Evolutionary conservation across 23 tunicate species (phyloP), one percentile per base, ranked within the genome.

Genomic region (Ascidia mentula): DNA sequence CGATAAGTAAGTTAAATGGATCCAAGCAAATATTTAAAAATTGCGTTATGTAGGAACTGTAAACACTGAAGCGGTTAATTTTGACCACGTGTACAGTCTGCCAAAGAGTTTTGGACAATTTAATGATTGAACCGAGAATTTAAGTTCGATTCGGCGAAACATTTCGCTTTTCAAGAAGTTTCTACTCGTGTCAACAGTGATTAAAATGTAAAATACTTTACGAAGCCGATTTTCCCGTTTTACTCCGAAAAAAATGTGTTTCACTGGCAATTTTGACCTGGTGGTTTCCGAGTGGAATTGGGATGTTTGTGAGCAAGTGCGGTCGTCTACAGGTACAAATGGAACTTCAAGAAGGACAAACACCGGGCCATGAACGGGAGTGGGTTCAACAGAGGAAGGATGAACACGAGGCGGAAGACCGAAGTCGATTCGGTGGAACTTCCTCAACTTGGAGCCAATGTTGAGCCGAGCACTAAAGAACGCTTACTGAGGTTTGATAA

Each of bases 271-370:
- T 15, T 15, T 42, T 42, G 15, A 42, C 12, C 12, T 42, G 15
- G 15, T n/a, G n/a, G n/a, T n/a, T 42, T 15, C 53, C 53, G 15
- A 42, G 12, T 42, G 12, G 53, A 12, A 42, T 42, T 42, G 53
- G 65, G 12, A 3, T 53, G 65, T 26, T 53, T 1, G 12, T n/a
- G n/a, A n/a, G n/a, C n/a, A n/a, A n/a, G n/a, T 53, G 65, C 7
- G 28, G 22, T 53, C 24, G 33, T 69, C 12, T 65, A 40, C 39
- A 89, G 95, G 60, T 91, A 85, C 74, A 85, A 74, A 37, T 91
- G 97, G 97, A 81, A 91, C 59, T 91, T 85, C 73, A 82, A 81
- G 76, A 80, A 86, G 71, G 75, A 85, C 36, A 70, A 65, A 12
- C 46, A 81, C 69, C 34, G 60, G 37, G 38, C 42, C 20, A 40